Conservation (phyloP, 2,888 invertebrate species). For the Melanostoma scalare region DNA sequence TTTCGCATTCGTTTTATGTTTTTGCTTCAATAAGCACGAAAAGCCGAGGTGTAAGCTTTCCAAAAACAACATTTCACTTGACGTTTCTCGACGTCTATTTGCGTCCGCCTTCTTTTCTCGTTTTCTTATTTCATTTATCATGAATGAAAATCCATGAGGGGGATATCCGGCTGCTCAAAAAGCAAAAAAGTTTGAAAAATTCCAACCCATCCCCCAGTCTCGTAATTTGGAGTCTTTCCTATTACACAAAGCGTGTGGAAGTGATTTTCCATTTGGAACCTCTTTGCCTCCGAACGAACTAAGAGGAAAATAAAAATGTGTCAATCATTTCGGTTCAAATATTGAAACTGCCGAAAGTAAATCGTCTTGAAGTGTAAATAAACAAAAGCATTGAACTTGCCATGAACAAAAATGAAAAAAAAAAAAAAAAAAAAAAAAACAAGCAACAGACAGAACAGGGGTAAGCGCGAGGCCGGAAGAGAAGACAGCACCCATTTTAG, state of each 20-base stretch:
- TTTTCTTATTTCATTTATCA: constrained; percentile 37
- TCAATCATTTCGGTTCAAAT: constrained; percentile 58
- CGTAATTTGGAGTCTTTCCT: background rate
- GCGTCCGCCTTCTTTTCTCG: constrained; percentile 31
- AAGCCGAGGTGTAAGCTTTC: background rate
- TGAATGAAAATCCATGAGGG: constrained; percentile 36
- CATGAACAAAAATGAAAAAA: background rate
- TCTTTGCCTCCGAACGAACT: background rate
- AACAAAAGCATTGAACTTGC: constrained; percentile 56
- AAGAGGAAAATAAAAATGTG: constrained; percentile 35
- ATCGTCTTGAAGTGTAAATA: constrained; percentile 63
- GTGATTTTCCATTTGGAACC: constrained; percentile 28
- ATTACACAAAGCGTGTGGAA: background rate
- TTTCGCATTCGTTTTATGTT: constrained; percentile 25
- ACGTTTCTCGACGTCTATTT: constrained; percentile 32
- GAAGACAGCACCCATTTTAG: constrained; percentile 24
- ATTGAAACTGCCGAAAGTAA: constrained; percentile 60
- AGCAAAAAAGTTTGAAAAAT: background rate
- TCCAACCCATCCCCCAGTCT: constrained; percentile 2
- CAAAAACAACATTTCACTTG: constrained; percentile 1
- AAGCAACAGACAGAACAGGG: background rate
- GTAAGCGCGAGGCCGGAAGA: constrained; percentile 3
- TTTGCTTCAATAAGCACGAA: constrained; percentile 30
- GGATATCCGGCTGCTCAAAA: background rate
- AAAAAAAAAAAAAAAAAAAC: background rate